Evolutionary conservation across 2,797 vertebrate genomes (phyloP), one percentile per base, ranked within the genome.

Genomic region (Epinephelus coioides): DNA sequence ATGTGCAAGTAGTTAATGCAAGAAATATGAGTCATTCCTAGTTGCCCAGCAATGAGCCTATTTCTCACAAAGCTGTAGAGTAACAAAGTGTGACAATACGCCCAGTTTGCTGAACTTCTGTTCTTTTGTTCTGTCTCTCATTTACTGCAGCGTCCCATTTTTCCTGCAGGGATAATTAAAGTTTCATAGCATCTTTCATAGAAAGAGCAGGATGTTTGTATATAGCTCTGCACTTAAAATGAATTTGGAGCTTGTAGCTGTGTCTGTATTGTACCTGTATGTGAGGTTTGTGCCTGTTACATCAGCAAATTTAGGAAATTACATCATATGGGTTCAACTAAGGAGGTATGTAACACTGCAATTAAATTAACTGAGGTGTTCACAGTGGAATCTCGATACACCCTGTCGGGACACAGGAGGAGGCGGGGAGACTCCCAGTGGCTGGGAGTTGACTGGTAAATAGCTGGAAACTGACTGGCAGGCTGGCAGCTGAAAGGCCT

Each of bases 131-230:
- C 47, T 57, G 43, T 19, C n/a, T 69, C 53, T 46, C 3, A 21
- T n/a, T 43, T 67, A 23, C 30, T 23, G 61, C 61, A 66, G 55
- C 6, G 6, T 21, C 46, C 2, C 6, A 2, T 40, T 38, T 44
- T 1, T 18, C 57, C 63, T 64, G 50, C 19, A 21, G 63, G 2
- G 44, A 17, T 27, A 12, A 76, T 73, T 77, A 68, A 77, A 77
- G 50, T 77, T 68, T 68, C 12, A 76, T 77, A 0, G 3, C 5
- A 2, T 44, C 14, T 34, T 68, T 17, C 44, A 5, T 3, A 27
- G 73, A 72, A 68, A 44, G 62, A 54, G 53, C 25, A 17, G 47
- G 7, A 55, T 7, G 17, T 47, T 15, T 18, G 17, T 47, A 4
- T 47, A 14, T 15, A 46, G 40, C 11, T 43, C 13, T 18, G 43